Evolutionary conservation across 1,140 invertebrate genomes (phyloP), one percentile per base, ranked within the genome.

Genomic region (Pseudomyrmex flavicornis): DNA sequence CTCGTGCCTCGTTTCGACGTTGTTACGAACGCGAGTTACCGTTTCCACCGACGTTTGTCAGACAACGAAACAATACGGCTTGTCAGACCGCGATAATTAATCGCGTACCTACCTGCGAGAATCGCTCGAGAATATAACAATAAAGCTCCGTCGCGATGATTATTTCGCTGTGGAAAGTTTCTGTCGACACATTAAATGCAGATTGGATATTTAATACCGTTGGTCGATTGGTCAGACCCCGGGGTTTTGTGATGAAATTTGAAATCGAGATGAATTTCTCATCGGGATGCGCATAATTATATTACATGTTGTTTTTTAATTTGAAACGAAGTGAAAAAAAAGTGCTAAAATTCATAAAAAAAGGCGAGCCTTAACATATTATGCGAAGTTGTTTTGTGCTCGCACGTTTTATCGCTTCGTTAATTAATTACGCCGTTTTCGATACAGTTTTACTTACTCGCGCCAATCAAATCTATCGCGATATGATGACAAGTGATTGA

Each of bases 11-110:
- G 86, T 70, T 87, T 83, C 80, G 79, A 82, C 20, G 76, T 48
- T 77, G 59, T 74, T 77, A 61, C 79, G 54, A 73, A 74, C 79
- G 85, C 63, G 70, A 46, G 50, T 62, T 62, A 66, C 80, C 66
- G 61, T 83, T 83, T 65, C 72, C 66, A 46, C 58, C 54, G 65
- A 35, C 74, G 22, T 82, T 65, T 46, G 84, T 61, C 50, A 22
- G 75, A 86, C 85, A 82, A 48, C 44, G 22, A 75, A 76, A 87
- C 84, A 86, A 86, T 82, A 50, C 86, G n/a, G 15, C 69, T 59
- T 75, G 85, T 83, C 79, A 68, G 66, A 20, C 48, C 20, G 46
- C 50, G 52, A 73, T 85, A 87, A 87, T 86, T 87, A 87, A 86
- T 85, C 50, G 48, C 50, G 7, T 4, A 35, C 44, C 44, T 22